These are phyloP conservation scores for Anthonomus grandis DNA, from an alignment of 1,140 invertebrate genomes.

Conservation along the genomic window DNA sequence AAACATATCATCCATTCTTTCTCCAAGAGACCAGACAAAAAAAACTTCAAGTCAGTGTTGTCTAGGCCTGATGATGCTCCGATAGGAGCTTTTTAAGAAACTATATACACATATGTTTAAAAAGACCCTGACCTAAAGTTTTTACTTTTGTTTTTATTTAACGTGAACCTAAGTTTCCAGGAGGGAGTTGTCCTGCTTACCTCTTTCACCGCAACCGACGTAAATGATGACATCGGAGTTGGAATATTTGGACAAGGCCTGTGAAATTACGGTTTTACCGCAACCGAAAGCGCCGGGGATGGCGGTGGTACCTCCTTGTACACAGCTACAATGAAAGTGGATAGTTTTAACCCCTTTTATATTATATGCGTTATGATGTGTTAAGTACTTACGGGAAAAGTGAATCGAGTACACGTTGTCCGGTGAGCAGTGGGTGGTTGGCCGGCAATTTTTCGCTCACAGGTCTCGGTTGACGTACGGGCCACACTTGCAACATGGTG, in stretches of 20 bases:
- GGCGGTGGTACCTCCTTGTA: slow-evolving; percentile 98
- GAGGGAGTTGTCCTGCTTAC: too few relatives aligned
- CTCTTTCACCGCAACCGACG: slow-evolving; percentile 98
- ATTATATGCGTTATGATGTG: too few relatives aligned
- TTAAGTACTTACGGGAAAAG: slow-evolving; percentile 89
- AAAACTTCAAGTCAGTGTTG: too few relatives aligned
- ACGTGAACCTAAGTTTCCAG: too few relatives aligned
- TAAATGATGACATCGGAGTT: slow-evolving; percentile 99
- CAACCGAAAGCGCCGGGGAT: slow-evolving; percentile 93
- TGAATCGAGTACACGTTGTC: slow-evolving; percentile 96
- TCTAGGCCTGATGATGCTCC: too few relatives aligned
- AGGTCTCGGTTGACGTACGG: slow-evolving; percentile 96
- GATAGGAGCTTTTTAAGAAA: too few relatives aligned
- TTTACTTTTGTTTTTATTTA: too few relatives aligned
- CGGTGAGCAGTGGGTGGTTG: slow-evolving; percentile 96
- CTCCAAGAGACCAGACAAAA: too few relatives aligned
- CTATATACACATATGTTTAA: too few relatives aligned
- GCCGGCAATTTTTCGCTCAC: slow-evolving; percentile 97
- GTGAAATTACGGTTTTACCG: slow-evolving; percentile 99
- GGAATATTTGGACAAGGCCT: slow-evolving; percentile 98
- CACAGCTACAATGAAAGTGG: slow-evolving; percentile 69
- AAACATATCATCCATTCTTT: too few relatives aligned
- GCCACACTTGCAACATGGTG: slow-evolving; percentile 94
- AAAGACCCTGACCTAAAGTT: too few relatives aligned
- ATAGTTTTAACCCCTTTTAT: too few relatives aligned